Evolutionary conservation across 2,797 vertebrate species (phyloP), one percentile per base, ranked within the genome.

Genomic region (Lacerta agilis): DNA sequence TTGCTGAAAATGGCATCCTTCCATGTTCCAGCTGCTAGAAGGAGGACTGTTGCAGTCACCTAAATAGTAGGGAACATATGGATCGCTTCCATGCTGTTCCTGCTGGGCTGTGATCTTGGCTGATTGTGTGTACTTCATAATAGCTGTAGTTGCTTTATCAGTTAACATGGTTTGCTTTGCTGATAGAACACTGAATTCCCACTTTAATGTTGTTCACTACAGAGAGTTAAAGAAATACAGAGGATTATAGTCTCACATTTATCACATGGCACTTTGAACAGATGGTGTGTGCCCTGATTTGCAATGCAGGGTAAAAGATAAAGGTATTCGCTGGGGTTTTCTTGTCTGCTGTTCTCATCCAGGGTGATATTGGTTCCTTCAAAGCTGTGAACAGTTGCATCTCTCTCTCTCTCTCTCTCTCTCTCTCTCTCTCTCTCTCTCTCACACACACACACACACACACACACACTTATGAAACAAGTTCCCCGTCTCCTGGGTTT

Each of bases 371-470:
- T 0, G 0, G 1, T 83, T 8, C 43, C 64, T 90, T 91, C 88
- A 88, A 90, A 93, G 38, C 71, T 76, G 1, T 66, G 23, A 88
- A 67, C 10, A 82, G 43, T 82, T 91, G 49, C 29, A 29, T 86
- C 67, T 85, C 89, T 38, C 87, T 49, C 61, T 61, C 58, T 61
- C 58, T 61, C 58, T 61, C 58, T 61, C 58, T 20, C 58, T 20
- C 58, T 20, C 58, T 61, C 58, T 20, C 58, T 20, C 58, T 58
- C 55, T 17, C 15, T 58, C 55, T 58, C 55, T 17, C 55, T 17
- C 55, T 10, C 41, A 41, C 41, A 41, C 41, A 76, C 25, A 72
- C 10, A 77, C 41, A 11, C 27, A 5, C 25, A 49, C 25, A 58
- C 10, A 55, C 81, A 64, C 2, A 76, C 88, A 2, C 0, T 0